These are phyloP conservation scores for Tetraneura akinire DNA, from an alignment of 1,140 invertebrate species.

Conservation along the genomic window DNA sequence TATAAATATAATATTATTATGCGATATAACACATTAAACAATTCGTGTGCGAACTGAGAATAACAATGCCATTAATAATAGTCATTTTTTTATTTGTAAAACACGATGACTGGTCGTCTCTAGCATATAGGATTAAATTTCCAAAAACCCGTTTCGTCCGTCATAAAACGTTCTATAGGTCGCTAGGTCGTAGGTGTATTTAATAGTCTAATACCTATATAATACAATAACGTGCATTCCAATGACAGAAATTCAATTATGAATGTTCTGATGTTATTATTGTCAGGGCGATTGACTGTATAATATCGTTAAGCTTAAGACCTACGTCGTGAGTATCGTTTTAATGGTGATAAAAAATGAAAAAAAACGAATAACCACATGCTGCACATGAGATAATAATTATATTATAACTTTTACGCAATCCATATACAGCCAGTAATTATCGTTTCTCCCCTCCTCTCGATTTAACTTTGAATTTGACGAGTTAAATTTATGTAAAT, in stretches of 20 bases:
- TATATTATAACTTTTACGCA: too few species aligned
- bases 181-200: background rate
- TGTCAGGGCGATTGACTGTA: conserved; percentile 28
- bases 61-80: background rate
- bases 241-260: background rate
- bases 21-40: too few species aligned
- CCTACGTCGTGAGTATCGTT: too few species aligned
- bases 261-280: too few species aligned
- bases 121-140: conserved; percentile 8
- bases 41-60: too few species aligned
- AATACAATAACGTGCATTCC: background rate
- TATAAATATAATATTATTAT: background rate
- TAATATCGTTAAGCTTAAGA: background rate
- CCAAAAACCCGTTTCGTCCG: conserved; percentile 15
- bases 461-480: too few species aligned
- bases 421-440: too few species aligned
- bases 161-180: conserved; percentile 29
- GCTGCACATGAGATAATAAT: too few species aligned
- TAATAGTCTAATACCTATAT: background rate
- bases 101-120: background rate
- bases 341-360: too few species aligned
- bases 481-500: too few species aligned
- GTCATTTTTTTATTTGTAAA: conserved; percentile 27
- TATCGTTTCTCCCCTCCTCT: too few species aligned
- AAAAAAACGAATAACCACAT: too few species aligned